Conservation (phyloP, 1,140 invertebrate genomes). For the Plutomurus gul region DNA sequence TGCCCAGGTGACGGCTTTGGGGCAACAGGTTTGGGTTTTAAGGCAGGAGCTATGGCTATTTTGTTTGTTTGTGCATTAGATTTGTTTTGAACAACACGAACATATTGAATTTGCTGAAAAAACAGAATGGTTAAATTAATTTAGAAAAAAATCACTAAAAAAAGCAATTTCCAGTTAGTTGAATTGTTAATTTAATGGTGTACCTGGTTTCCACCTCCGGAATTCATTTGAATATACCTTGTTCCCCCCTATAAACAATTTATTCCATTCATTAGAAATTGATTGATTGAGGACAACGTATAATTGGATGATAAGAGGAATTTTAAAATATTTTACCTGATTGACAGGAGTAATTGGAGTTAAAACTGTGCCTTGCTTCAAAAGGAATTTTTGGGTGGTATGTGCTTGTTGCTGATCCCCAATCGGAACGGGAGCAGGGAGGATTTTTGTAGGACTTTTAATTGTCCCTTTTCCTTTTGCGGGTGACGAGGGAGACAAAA, state of each 20-base stretch:
- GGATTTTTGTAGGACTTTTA: slow-evolving; percentile 52
- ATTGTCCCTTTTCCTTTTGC: slow-evolving; percentile 1
- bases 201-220: slow-evolving; percentile 24
- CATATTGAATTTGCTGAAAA: slow-evolving; percentile 38
- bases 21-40: slow-evolving; percentile 49
- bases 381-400: slow-evolving; percentile 21
- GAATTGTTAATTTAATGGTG: background rate
- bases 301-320: background rate
- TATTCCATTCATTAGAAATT: background rate
- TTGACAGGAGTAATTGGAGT: slow-evolving; percentile 31
- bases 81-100: slow-evolving; percentile 47
- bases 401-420: slow-evolving; percentile 50
- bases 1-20: slow-evolving; percentile 47
- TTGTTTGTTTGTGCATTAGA: slow-evolving; percentile 41
- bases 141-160: background rate
- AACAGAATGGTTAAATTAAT: background rate
- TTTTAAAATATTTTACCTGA: background rate
- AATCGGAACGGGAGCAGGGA: slow-evolving; percentile 50
- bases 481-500: slow-evolving; percentile 33
- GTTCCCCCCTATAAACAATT: background rate
- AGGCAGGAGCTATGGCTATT: slow-evolving; percentile 50
- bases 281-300: background rate
- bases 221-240: slow-evolving; percentile 5
- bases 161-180: too few relatives aligned
- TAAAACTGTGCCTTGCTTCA: slow-evolving; percentile 46